phyloP scores from a whole-genome alignment of 2,797 vertebrate species.

The Gorsachius magnificus region DNA sequence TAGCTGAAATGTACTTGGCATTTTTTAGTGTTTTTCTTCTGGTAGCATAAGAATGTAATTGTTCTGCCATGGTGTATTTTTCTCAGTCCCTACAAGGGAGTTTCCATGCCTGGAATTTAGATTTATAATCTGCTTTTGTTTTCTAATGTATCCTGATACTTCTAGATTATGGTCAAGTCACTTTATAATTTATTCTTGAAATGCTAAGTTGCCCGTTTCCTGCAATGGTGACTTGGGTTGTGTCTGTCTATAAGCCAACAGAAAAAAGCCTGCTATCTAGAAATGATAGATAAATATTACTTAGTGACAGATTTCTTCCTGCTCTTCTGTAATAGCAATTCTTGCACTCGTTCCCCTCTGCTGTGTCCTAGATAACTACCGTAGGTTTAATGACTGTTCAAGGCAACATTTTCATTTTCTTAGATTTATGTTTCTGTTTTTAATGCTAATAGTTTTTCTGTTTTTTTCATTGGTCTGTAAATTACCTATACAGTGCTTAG shows the following conservation, averaged over 20 bases:
- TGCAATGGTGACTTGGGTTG: not conserved
- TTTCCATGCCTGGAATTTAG: slow-evolving; percentile 58
- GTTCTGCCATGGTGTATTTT: slow-evolving; percentile 40
- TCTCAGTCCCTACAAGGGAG: slow-evolving; percentile 42
- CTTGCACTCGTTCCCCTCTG: not conserved
- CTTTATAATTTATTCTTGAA: slow-evolving; percentile 52
- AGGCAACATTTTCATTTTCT: not conserved
- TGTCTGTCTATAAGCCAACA: not conserved
- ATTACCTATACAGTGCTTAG: not conserved
- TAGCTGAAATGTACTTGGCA: not conserved
- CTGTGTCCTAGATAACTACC: not conserved
- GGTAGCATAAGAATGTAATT: slow-evolving; percentile 52
- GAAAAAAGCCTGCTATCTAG: not conserved
- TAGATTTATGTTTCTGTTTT: not conserved
- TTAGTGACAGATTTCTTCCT: slow-evolving; percentile 14
- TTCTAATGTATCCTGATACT: slow-evolving; percentile 23
- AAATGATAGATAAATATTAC: not conserved
- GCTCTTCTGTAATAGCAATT: not conserved
- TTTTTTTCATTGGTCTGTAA: not conserved
- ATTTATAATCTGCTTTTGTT: slow-evolving; percentile 55
- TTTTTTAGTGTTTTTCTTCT: not conserved
- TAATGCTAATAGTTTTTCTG: not conserved
- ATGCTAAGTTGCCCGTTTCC: slow-evolving; percentile 17
- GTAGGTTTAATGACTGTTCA: not conserved
- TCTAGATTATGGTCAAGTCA: slow-evolving; percentile 22